phyloP scores from a whole-genome alignment of 1,140 invertebrate genomes.

The Ceratina australensis region DNA sequence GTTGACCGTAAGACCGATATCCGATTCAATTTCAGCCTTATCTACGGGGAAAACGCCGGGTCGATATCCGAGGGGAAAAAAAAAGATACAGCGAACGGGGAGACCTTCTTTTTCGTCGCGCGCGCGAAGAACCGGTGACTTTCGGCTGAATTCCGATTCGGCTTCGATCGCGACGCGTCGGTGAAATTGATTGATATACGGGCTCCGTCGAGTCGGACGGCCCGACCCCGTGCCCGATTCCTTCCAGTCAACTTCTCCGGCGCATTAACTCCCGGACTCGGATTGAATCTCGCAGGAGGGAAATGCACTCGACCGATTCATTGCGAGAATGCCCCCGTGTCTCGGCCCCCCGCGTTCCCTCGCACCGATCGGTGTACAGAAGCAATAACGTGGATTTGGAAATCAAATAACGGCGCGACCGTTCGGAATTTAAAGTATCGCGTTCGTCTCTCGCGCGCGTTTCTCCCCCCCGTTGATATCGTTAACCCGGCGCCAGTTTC shows the following conservation, averaged over 20 bases:
- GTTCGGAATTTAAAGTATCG: conserved; percentile 25
- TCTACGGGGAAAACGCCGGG: conserved; percentile 38
- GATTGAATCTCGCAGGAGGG: conserved; percentile 53
- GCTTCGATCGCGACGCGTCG: conserved; percentile 44
- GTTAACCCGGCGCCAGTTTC: neutral
- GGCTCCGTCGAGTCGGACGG: conserved; percentile 54
- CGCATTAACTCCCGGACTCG: conserved; percentile 60
- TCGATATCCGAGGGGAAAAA: conserved; percentile 33
- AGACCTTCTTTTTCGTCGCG: neutral
- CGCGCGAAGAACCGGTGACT: conserved; percentile 17
- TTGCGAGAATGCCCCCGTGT: conserved; percentile 50
- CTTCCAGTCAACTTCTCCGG: conserved; percentile 24
- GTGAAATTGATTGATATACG: conserved; percentile 69
- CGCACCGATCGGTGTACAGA: conserved; percentile 49
- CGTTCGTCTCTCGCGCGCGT: neutral
- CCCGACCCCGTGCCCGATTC: conserved; percentile 27
- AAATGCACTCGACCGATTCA: conserved; percentile 60
- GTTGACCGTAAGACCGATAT: conserved; percentile 26
- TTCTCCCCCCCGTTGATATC: neutral
- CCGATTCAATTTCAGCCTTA: conserved; percentile 22
- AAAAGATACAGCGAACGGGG: neutral
- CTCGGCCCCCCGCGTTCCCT: neutral
- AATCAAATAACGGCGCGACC: conserved; percentile 38
- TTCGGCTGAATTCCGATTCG: conserved; percentile 48
- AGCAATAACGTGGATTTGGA: conserved; percentile 51